Evolutionary conservation across 2,888 invertebrate species (phyloP).

Genomic region (Ennomos fuscantarius): DNA sequence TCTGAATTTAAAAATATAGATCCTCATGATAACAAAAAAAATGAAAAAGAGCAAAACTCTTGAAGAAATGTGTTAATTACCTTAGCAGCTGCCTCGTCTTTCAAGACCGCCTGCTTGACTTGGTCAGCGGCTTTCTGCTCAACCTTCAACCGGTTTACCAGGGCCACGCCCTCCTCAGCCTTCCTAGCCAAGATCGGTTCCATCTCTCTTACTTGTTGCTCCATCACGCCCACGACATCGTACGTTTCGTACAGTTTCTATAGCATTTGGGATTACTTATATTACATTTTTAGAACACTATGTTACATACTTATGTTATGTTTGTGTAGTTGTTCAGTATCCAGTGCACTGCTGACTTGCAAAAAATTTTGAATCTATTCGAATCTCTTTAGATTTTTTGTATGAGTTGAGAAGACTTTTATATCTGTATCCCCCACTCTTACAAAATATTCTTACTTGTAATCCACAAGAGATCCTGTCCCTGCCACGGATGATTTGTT

Average conservation of each 20-base stretch:
- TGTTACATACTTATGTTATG: no score
- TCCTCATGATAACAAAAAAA: no score
- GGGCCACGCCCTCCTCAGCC: conserved; percentile 87
- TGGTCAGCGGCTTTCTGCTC: conserved; percentile 93
- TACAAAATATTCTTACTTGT: conserved; percentile 60
- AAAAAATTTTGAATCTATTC: no score
- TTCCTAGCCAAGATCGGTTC: conserved; percentile 92
- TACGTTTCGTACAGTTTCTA: conserved; percentile 93
- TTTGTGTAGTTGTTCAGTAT: no score
- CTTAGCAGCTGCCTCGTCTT: conserved; percentile 94
- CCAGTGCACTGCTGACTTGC: no score
- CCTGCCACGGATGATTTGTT: conserved; percentile 87
- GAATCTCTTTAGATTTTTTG: no score
- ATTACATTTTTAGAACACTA: no score
- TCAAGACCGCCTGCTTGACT: conserved; percentile 91
- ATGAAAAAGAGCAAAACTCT: no score
- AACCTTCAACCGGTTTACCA: conserved; percentile 90
- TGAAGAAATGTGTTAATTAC: conserved; percentile 55
- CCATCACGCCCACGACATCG: conserved; percentile 93
- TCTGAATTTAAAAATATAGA: conserved; percentile 68
- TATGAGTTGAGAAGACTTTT: no score
- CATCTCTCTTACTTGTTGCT: conserved; percentile 91
- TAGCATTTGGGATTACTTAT: conserved; percentile 17
- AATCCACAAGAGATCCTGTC: conserved; percentile 91
- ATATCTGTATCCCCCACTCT: no score